phyloP scores from a whole-genome alignment of 1,140 invertebrate species.

The Parapsyche elsis region DNA sequence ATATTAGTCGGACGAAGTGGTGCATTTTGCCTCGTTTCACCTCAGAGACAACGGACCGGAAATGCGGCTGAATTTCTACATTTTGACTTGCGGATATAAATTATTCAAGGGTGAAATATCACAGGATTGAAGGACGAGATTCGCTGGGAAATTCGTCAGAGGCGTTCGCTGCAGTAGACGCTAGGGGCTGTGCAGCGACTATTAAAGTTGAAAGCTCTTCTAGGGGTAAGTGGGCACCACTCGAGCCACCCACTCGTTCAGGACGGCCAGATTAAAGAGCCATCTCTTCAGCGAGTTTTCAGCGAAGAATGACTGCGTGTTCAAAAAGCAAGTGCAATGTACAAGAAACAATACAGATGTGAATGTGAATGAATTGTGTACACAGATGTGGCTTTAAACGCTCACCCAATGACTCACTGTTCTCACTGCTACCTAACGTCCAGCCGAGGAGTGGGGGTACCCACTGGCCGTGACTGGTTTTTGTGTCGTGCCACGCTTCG shows the following conservation, averaged over 20 bases:
- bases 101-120: too few relatives aligned
- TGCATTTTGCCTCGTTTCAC: neutral
- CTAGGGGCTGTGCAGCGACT: neutral
- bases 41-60: neutral
- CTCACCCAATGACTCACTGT: too few relatives aligned
- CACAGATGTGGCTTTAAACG: too few relatives aligned
- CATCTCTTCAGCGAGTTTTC: neutral
- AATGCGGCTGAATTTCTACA: neutral
- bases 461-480: too few relatives aligned
- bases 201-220: conserved; percentile 39
- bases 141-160: conserved; percentile 20
- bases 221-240: conserved; percentile 25
- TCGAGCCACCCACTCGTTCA: conserved; percentile 10
- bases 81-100: too few relatives aligned
- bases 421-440: too few relatives aligned
- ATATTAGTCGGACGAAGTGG: neutral
- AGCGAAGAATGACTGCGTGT: conserved; percentile 5
- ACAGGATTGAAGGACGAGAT: too few relatives aligned
- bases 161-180: neutral
- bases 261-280: conserved; percentile 17
- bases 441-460: too few relatives aligned
- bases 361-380: too few relatives aligned
- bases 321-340: too few relatives aligned
- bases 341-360: too few relatives aligned
- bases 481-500: too few relatives aligned